Evolutionary conservation across 2,113 vertebrate genomes (phyloP).

Genomic region (Athene noctua): DNA sequence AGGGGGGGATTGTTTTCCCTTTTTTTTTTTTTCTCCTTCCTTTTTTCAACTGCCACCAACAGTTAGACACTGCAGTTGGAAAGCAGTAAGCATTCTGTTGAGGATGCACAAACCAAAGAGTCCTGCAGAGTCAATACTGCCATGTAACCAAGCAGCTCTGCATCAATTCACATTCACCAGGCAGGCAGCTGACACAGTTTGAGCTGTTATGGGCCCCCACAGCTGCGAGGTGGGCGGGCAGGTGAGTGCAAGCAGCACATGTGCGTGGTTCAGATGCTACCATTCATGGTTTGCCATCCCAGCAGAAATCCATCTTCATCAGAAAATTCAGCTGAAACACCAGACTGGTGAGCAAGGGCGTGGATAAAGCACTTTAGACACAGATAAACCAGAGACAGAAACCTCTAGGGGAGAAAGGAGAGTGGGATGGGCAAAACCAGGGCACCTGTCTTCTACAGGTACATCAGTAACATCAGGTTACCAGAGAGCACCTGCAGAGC

Average conservation of each 20-base stretch:
- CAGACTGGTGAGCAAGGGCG: neutral
- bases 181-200: constrained; percentile 21
- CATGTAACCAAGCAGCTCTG: neutral
- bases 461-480: neutral
- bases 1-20: neutral
- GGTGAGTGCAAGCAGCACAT: neutral
- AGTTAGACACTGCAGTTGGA: neutral
- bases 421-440: neutral
- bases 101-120: neutral
- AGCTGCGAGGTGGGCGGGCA: neutral
- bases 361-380: neutral
- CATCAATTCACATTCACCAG: neutral
- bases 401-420: neutral
- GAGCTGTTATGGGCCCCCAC: neutral
- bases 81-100: neutral
- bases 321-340: constrained; percentile 16
- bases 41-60: neutral
- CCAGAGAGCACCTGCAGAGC: neutral
- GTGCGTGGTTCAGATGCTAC: constrained; percentile 14
- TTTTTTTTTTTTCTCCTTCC: neutral
- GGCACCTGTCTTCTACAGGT: neutral
- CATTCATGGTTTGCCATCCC: constrained; percentile 18
- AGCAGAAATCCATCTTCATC: constrained; percentile 21
- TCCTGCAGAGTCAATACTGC: neutral
- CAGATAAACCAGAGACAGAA: neutral